Conservation (phyloP, 2,888 invertebrate species). For the Parnassius mnemosyne region DNA sequence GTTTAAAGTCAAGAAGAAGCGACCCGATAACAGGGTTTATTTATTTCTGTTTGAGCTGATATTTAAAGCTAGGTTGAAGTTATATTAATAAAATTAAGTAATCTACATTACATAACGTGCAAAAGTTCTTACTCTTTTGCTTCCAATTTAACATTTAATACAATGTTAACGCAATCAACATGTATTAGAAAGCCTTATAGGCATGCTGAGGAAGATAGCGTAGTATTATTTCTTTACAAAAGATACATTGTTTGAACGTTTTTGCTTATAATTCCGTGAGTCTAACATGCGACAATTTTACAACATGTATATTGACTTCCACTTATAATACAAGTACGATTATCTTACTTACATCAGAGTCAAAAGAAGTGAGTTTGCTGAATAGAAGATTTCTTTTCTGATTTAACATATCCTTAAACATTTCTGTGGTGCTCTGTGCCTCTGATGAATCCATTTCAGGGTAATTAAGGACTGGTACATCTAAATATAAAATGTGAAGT, state of each 20-base stretch:
- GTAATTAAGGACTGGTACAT: slow-evolving; percentile 78
- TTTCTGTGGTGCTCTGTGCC: slow-evolving; percentile 91
- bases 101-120: neutral
- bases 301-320: slow-evolving; percentile 35
- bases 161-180: neutral
- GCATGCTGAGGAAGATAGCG: slow-evolving; percentile 9
- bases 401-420: slow-evolving; percentile 95
- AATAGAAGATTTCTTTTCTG: slow-evolving; percentile 94
- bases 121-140: slow-evolving; percentile 5
- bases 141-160: neutral
- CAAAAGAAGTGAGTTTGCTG: slow-evolving; percentile 93
- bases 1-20: no score
- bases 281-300: slow-evolving; percentile 52
- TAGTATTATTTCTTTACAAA: slow-evolving; percentile 7
- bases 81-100: no score
- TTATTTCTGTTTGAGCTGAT: no score
- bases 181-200: slow-evolving; percentile 16
- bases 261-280: slow-evolving; percentile 10
- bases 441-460: slow-evolving; percentile 84
- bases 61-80: no score
- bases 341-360: slow-evolving; percentile 89
- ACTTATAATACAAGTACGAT: slow-evolving; percentile 5
- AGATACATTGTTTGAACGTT: neutral
- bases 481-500: slow-evolving; percentile 37
- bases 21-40: no score